These are phyloP conservation scores for Calyptomena viridis DNA, from an alignment of 2,113 vertebrate genomes.

Conservation along the genomic window DNA sequence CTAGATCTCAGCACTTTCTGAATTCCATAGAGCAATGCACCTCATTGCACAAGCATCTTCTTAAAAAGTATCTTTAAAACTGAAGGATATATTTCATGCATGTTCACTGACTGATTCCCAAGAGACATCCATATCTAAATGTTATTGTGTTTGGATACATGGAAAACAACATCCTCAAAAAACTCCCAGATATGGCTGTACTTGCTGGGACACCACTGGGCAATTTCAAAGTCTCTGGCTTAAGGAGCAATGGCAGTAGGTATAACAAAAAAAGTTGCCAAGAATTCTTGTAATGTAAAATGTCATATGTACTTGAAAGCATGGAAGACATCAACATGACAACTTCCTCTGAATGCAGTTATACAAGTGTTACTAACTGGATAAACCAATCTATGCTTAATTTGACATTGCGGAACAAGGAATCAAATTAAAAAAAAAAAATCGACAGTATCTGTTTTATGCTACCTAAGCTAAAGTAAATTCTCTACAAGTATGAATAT, in stretches of 20 bases:
- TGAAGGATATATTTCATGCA: not conserved
- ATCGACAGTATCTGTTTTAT: not conserved
- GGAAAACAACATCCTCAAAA: not conserved
- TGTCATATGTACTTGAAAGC: not conserved
- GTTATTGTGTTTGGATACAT: not conserved
- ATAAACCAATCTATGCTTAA: not conserved
- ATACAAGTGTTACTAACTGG: not conserved
- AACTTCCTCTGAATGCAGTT: not conserved
- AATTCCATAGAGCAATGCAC: not conserved
- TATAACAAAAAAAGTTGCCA: not conserved
- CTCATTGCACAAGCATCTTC: not conserved
- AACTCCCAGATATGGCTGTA: fast-evolving
- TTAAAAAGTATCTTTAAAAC: not conserved
- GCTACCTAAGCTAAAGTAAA: not conserved
- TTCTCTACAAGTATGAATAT: not conserved
- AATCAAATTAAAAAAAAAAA: not conserved
- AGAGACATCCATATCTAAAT: not conserved
- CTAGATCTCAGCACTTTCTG: not conserved
- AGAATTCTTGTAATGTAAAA: not conserved
- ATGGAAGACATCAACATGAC: not conserved
- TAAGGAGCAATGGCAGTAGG: not conserved
- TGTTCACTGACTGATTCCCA: not conserved
- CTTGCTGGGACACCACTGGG: not conserved
- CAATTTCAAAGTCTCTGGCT: not conserved
- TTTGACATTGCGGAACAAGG: not conserved